Base-by-base conservation (phyloP, 2,888 invertebrate genomes). In the Trisateles emortualis region DNA sequence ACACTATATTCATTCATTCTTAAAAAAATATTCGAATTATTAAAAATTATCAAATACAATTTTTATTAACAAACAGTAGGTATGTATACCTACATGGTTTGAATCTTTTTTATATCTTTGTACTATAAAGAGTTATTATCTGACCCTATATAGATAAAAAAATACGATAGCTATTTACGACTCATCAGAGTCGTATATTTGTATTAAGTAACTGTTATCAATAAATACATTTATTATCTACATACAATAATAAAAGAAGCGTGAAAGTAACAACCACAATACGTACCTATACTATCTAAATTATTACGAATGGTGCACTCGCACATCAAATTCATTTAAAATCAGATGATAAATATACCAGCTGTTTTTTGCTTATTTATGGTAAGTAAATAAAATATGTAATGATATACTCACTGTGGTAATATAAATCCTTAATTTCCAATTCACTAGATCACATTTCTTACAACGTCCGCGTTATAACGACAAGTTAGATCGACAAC, bases 361-460 rank as follows among this genome's bases (percentile, higher is more conserved):
- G 26, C 26, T 26, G 26, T 26, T 26, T 26, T 26, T 8, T 8
- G 8, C 10, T 10, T 14, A 10, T 10, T 24, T 2, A 10, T 13
- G 8, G 13, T 10, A 35, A 35, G 35, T 13, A 35, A 35, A 17
- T 5, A 19, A 19, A 5, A 0, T 6, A 8, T 8, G 26, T 8
- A 26, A 26, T 1, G 3, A 26, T 26, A 65, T 72, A 88, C 90
- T 84, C 76, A 87, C 87, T 72, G 73, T 53, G 55, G 72, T 74
- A 72, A 72, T 46, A 54, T 56, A 55, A 81, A 80, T 86, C 81
- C 80, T 80, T 75, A 70, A 52, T 78, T 74, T 71, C 53, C 59
- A 64, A 52, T 64, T 52, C 82, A 86, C 79, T 79, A 76, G 70
- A 80, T 84, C 87, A 90, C 88, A 89, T 87, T 87, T 87, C 86